Conservation (phyloP, 1,140 invertebrate genomes). For the Harlomillsia oculata region DNA sequence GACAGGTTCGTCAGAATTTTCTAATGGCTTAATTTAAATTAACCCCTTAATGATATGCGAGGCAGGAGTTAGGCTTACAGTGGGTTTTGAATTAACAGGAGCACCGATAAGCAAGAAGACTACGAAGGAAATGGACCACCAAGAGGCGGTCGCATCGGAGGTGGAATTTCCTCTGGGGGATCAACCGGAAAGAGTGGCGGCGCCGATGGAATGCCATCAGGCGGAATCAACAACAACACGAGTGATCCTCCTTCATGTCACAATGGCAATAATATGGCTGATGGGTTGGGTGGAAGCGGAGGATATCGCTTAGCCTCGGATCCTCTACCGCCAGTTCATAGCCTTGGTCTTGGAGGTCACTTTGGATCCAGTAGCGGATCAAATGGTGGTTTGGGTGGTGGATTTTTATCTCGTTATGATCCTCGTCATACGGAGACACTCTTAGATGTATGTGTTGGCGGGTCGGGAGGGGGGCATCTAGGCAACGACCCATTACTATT, state of each 20-base stretch:
- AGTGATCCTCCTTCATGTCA: conserved; percentile 30
- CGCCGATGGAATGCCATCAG: conserved; percentile 26
- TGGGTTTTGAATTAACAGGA: conserved; percentile 3
- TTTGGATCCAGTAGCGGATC: conserved; percentile 29
- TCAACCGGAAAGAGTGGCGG: conserved; percentile 24
- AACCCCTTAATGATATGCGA: too few relatives aligned
- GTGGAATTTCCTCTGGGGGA: conserved; percentile 25
- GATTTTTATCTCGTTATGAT: conserved; percentile 26
- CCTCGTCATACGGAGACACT: conserved; percentile 32
- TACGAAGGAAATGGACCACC: conserved; percentile 36
- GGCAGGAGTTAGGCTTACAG: not conserved
- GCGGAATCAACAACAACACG: conserved; percentile 18
- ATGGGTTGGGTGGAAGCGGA: conserved; percentile 8
- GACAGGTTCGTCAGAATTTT: conserved; percentile 26
- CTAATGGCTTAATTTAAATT: too few relatives aligned
- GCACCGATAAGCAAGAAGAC: conserved; percentile 23
- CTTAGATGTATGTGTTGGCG: conserved; percentile 34
- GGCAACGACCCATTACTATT: conserved; percentile 32
- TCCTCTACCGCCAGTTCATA: conserved; percentile 33
- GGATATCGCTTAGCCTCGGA: conserved; percentile 29
- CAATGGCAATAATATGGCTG: conserved; percentile 24
- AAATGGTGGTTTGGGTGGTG: conserved; percentile 17
- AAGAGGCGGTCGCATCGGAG: conserved; percentile 32
- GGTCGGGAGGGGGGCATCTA: conserved; percentile 28
- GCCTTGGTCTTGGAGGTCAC: conserved; percentile 31